These are phyloP conservation scores for Ceratoteleas bidentatus DNA, from an alignment of 1,140 invertebrate genomes.

Conservation along the genomic window DNA sequence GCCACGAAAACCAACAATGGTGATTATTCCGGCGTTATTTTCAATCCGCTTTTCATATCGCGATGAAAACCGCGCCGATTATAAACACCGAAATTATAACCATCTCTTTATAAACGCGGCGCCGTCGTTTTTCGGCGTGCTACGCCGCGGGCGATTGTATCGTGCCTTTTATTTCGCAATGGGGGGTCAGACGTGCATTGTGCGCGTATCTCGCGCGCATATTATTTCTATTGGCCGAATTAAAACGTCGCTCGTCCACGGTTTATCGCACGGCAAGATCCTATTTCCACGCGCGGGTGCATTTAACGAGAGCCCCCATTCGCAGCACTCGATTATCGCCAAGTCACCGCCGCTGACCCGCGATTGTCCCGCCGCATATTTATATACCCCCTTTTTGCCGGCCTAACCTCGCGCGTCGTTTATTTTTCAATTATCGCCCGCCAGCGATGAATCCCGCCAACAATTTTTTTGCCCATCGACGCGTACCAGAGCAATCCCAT, in stretches of 20 bases:
- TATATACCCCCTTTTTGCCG: slow-evolving; percentile 26
- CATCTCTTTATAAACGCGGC: slow-evolving; percentile 11
- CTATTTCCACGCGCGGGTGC: slow-evolving; percentile 66
- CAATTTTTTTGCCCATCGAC: slow-evolving; percentile 8
- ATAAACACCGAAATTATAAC: slow-evolving; percentile 12
- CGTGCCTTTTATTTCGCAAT: slow-evolving; percentile 35
- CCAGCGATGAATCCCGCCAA: slow-evolving; percentile 14
- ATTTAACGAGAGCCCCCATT: slow-evolving; percentile 64
- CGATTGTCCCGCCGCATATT: slow-evolving; percentile 58
- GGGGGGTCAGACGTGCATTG: slow-evolving; percentile 29
- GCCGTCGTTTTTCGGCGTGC: slow-evolving; percentile 1
- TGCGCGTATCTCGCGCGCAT: slow-evolving; percentile 42
- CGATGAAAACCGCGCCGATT: background rate
- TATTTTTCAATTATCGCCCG: slow-evolving; percentile 47
- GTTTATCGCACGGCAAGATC: slow-evolving; percentile 67
- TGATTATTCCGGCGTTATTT: background rate
- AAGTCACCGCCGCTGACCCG: slow-evolving; percentile 60
- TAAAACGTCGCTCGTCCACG: slow-evolving; percentile 60
- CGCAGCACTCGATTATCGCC: slow-evolving; percentile 60
- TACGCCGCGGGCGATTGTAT: slow-evolving; percentile 20
- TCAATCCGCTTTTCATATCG: background rate
- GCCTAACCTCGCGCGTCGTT: slow-evolving; percentile 23
- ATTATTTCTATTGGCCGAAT: slow-evolving; percentile 60
- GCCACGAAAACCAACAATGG: background rate
- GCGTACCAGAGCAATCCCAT: slow-evolving; percentile 4